Percentiles rank a stretch among this genome's conserved stretches.
Evolutionary conservation across 2,888 invertebrate genomes (phyloP).

Genomic region (Napeogenes sylphis): DNA sequence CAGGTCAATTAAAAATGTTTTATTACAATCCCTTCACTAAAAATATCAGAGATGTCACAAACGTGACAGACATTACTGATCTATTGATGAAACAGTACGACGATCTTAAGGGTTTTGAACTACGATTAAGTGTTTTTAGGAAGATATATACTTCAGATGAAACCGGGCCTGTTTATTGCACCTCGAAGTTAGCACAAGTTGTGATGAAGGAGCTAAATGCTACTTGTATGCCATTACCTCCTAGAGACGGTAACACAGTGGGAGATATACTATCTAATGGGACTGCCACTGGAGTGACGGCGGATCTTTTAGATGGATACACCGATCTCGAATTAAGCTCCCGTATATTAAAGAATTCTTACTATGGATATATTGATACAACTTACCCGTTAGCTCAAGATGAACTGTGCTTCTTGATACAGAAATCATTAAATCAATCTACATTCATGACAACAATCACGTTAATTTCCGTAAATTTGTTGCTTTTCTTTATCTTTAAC

Average conservation of each 20-base stretch:
- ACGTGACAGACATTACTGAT: slow-evolving; percentile 52
- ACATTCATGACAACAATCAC: slow-evolving; percentile 64
- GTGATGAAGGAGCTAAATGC: slow-evolving; percentile 60
- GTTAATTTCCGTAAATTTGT: slow-evolving; percentile 52
- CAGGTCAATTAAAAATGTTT: slow-evolving; percentile 60
- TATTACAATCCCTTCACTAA: slow-evolving; percentile 72
- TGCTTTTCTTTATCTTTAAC: slow-evolving; percentile 49
- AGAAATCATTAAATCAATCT: slow-evolving; percentile 68
- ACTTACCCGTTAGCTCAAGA: slow-evolving; percentile 75
- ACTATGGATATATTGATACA: slow-evolving; percentile 69
- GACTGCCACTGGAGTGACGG: slow-evolving; percentile 67
- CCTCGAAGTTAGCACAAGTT: slow-evolving; percentile 50
- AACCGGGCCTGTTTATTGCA: slow-evolving; percentile 51
- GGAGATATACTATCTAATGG: slow-evolving; percentile 64
- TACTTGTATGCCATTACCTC: slow-evolving; percentile 52
- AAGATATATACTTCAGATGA: slow-evolving; percentile 53
- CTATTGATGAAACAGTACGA: slow-evolving; percentile 51
- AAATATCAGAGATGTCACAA: slow-evolving; percentile 58
- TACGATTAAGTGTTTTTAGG: slow-evolving; percentile 60
- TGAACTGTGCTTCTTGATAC: slow-evolving; percentile 75
- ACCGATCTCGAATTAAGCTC: slow-evolving; percentile 75
- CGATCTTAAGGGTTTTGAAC: slow-evolving; percentile 53
- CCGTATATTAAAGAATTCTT: slow-evolving; percentile 71
- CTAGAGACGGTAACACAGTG: slow-evolving; percentile 63
- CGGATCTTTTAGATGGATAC: slow-evolving; percentile 68